Percentiles rank a stretch among this genome's conserved stretches.
Conservation (phyloP, 1,140 invertebrate species). For the Hyphantria cunea region DNA sequence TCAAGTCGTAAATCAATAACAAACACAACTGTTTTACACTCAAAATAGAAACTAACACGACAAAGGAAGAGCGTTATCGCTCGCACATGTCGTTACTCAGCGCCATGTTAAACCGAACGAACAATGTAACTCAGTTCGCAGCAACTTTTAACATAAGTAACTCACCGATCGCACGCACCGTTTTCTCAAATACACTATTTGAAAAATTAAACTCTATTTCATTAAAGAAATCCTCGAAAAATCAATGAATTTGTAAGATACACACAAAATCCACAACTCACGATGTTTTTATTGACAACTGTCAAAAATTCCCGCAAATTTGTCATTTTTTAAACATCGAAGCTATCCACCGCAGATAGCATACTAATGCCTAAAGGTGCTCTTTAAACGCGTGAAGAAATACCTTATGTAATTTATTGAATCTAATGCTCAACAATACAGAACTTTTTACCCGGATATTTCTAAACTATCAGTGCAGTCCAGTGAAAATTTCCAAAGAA, state of each 20-base stretch:
- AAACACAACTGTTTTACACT: constrained; percentile 42
- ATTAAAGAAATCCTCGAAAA: constrained; percentile 30
- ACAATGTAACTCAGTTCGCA: constrained; percentile 50
- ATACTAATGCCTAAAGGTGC: constrained; percentile 11
- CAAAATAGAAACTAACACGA: constrained; percentile 56
- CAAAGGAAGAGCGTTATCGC: constrained; percentile 70
- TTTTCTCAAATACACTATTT: constrained; percentile 23
- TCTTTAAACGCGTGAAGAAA: constrained; percentile 9
- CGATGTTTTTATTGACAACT: constrained; percentile 79
- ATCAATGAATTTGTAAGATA: constrained; percentile 43
- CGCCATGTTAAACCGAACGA: constrained; percentile 77
- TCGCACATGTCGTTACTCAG: constrained; percentile 74
- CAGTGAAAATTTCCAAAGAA: not conserved
- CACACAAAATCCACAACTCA: constrained; percentile 54
- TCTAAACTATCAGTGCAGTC: not conserved
- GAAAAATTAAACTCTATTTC: constrained; percentile 15
- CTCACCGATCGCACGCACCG: constrained; percentile 52
- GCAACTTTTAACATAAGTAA: constrained; percentile 49
- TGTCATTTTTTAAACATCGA: constrained; percentile 52
- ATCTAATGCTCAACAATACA: not conserved
- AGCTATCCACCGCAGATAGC: not conserved
- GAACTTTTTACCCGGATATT: not conserved
- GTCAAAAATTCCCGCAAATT: constrained; percentile 80
- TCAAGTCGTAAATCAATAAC: constrained; percentile 45
- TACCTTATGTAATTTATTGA: not conserved